Percentiles rank a stretch among this genome's conserved stretches.
phyloP scores from a whole-genome alignment of 2,113 vertebrate species.

The Eptesicus fuscus region DNA sequence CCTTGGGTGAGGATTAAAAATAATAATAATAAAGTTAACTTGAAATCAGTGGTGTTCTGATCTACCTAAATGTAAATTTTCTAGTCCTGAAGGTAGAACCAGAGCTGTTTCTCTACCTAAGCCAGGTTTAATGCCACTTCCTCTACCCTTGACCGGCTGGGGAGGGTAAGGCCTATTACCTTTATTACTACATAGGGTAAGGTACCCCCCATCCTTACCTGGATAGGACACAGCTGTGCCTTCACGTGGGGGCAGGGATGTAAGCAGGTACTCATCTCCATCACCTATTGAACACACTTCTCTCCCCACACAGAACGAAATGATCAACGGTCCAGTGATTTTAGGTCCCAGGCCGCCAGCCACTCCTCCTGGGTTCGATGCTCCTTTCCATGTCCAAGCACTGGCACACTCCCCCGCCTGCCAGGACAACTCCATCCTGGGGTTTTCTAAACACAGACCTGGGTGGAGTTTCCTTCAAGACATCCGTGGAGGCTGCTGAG shows the following conservation, averaged over 20 bases:
- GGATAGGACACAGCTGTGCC: fast-evolving
- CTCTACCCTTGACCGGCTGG: neutral
- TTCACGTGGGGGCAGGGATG: neutral
- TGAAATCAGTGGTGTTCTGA: neutral
- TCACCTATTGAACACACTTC: neutral
- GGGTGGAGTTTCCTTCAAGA: neutral
- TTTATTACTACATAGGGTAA: neutral
- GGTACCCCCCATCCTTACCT: fast-evolving
- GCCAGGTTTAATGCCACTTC: neutral
- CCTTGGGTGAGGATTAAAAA: neutral
- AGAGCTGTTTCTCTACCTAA: neutral
- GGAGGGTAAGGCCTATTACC: neutral
- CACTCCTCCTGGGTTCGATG: neutral
- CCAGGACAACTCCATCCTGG: neutral
- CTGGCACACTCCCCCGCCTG: neutral
- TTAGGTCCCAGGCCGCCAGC: neutral
- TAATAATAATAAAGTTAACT: neutral
- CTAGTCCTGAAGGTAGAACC: neutral
- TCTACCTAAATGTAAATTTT: neutral
- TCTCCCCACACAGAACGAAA: neutral
- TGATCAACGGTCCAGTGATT: neutral
- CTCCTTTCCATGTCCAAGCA: neutral
- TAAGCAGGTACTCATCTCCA: neutral
- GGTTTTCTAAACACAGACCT: neutral
- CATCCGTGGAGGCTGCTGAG: fast-evolving